A percentile compares a stretch with the other conserved stretches of the same genome.
These are phyloP conservation scores for Exocentrus adspersus DNA, from an alignment of 2,888 invertebrate species.

Conservation along the genomic window DNA sequence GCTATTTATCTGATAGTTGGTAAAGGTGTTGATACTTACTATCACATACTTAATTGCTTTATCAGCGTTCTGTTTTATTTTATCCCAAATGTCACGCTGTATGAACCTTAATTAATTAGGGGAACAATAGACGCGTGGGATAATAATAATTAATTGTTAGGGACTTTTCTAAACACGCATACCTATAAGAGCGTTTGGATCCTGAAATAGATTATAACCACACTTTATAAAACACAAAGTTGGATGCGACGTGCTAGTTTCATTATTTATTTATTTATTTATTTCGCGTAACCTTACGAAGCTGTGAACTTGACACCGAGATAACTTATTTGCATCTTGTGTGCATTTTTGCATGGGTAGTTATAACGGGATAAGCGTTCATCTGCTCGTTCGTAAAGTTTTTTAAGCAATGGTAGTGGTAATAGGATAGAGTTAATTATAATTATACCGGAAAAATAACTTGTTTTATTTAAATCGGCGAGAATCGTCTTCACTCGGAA, in stretches of 20 bases:
- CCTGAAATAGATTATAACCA: too few species aligned
- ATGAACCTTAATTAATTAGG: background rate
- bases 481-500: constrained; percentile 10
- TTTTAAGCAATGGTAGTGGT: too few species aligned
- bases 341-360: constrained; percentile 5
- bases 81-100: background rate
- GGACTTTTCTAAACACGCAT: too few species aligned
- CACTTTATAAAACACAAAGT: constrained; percentile 11
- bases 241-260: constrained; percentile 17
- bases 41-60: too few species aligned
- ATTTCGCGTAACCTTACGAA: constrained; percentile 8
- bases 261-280: constrained; percentile 19
- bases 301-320: constrained; percentile 18
- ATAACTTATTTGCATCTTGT: constrained; percentile 17
- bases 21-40: too few species aligned
- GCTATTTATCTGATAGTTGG: too few species aligned
- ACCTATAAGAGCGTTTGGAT: too few species aligned
- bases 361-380: background rate
- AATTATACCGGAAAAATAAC: constrained; percentile 19
- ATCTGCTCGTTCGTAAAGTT: too few species aligned
- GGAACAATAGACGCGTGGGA: background rate
- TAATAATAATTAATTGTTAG: too few species aligned
- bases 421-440: too few species aligned
- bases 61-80: background rate
- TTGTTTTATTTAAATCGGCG: constrained; percentile 18